Evolutionary conservation across 2,113 vertebrate species (phyloP).

Genomic region (Pardalotus punctatus): DNA sequence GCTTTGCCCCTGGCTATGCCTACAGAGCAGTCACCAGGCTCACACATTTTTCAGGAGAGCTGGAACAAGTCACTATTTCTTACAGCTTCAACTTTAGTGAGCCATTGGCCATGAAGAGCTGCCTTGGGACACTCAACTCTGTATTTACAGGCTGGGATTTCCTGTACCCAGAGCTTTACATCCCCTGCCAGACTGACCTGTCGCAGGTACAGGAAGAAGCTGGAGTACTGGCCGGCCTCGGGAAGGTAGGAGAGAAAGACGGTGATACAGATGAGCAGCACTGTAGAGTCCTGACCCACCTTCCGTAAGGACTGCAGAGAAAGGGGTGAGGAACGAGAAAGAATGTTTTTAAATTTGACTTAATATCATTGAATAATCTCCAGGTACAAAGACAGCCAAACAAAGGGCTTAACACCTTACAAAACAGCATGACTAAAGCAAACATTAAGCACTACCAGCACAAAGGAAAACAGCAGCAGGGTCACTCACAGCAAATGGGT

Average conservation of each 20-base stretch:
- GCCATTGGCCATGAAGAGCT: neutral
- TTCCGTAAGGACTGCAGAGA: slow-evolving; percentile 83
- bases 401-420: neutral
- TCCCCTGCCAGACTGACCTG: slow-evolving; percentile 72
- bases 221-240: slow-evolving; percentile 91
- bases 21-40: neutral
- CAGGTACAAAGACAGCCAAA: neutral
- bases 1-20: neutral
- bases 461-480: neutral
- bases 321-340: neutral
- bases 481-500: slow-evolving; percentile 84
- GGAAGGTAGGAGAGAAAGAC: slow-evolving; percentile 93
- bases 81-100: neutral
- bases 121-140: neutral
- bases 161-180: neutral
- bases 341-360: neutral
- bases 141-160: neutral
- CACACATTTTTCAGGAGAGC: neutral
- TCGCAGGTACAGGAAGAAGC: slow-evolving; percentile 90
- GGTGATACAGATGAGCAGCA: slow-evolving; percentile 92
- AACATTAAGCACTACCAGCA: neutral
- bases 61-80: neutral
- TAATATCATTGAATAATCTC: neutral
- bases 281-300: slow-evolving; percentile 92
- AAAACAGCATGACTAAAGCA: neutral